Evolutionary conservation across 1,140 invertebrate species (phyloP).

Genomic region (Propsilocerus akamusi): DNA sequence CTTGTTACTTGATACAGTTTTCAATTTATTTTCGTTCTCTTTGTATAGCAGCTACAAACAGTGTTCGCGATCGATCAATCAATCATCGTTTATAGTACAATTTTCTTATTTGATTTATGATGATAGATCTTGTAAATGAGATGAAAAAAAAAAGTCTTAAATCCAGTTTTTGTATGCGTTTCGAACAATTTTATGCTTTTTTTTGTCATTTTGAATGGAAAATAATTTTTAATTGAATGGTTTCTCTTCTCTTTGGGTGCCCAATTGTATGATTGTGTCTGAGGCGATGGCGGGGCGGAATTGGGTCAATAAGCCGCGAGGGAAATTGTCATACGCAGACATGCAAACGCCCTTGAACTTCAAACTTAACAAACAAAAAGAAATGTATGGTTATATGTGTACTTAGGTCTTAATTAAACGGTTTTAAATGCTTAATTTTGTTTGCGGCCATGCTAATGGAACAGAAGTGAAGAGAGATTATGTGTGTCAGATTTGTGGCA

Average conservation of each 20-base stretch:
- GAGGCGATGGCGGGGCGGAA: background rate
- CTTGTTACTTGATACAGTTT: background rate
- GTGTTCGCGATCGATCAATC: background rate
- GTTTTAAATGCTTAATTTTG: no score
- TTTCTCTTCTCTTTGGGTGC: background rate
- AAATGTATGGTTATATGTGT: no score
- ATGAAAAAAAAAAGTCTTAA: background rate
- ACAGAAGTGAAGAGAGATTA: no score
- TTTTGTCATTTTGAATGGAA: background rate
- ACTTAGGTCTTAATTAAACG: no score
- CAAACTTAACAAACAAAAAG: background rate
- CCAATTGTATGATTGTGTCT: background rate
- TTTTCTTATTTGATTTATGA: constrained; percentile 1
- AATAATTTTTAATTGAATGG: background rate
- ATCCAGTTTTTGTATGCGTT: background rate
- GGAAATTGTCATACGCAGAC: background rate
- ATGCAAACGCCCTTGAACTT: background rate
- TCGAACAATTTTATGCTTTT: background rate
- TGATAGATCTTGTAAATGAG: background rate
- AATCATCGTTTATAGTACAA: background rate
- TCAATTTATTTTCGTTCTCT: background rate
- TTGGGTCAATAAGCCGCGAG: background rate
- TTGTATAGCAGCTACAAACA: no score
- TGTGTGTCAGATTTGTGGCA: no score
- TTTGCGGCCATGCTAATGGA: no score